A percentile compares a stretch with the other conserved stretches of the same genome.
Conservation (phyloP, 2,113 vertebrate genomes). For the Numenius arquata region DNA sequence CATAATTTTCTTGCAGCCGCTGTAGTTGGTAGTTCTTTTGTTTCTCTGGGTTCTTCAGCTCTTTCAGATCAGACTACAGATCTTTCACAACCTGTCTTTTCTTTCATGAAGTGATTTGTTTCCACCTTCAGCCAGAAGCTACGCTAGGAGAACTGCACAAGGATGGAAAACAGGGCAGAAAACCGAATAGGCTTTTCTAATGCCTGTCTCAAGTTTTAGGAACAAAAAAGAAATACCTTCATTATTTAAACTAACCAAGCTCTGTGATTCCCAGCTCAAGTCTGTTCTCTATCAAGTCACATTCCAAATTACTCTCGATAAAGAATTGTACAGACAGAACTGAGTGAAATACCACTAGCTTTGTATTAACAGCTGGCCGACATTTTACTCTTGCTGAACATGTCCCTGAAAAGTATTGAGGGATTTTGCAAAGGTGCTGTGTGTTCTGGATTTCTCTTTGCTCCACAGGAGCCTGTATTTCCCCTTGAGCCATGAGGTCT, state of each 20-base stretch:
- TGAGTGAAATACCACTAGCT: background rate
- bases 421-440: background rate
- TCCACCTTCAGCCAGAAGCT: background rate
- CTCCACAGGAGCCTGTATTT: background rate
- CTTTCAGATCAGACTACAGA: background rate
- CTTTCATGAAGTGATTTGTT: background rate
- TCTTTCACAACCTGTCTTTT: background rate
- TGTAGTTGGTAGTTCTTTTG: background rate
- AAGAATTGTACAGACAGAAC: background rate
- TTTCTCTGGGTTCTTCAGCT: background rate
- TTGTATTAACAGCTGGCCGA: background rate
- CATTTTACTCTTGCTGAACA: background rate
- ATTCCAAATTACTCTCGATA: background rate
- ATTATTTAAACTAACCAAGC: background rate
- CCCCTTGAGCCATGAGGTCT: background rate
- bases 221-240: background rate
- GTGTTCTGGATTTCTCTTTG: background rate
- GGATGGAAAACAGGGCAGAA: background rate
- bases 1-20: background rate
- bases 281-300: background rate
- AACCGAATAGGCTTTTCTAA: background rate
- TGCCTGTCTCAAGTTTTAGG: background rate
- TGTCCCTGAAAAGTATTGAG: background rate
- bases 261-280: background rate
- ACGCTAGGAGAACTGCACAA: background rate